These are phyloP conservation scores for Anas flavirostris DNA, from an alignment of 2,797 vertebrate genomes.

Conservation along the genomic window DNA sequence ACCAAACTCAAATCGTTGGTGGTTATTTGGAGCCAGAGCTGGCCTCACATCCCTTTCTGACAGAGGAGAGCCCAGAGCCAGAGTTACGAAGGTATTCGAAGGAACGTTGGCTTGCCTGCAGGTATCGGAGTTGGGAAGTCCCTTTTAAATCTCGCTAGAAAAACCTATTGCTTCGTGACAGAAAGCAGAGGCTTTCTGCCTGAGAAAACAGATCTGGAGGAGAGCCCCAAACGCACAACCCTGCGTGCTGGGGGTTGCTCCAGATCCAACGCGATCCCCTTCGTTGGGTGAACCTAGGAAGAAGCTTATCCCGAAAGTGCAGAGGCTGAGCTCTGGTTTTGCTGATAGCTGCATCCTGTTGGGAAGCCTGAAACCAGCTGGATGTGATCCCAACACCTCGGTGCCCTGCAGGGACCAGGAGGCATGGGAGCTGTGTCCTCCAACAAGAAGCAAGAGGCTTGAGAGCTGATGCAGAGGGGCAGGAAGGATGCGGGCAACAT, in stretches of 20 bases:
- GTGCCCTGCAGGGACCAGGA: neutral
- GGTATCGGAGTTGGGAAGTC: neutral
- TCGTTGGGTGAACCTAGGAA: neutral
- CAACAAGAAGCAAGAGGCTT: neutral
- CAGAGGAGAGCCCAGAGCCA: neutral
- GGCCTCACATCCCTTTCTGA: neutral
- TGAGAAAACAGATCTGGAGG: neutral
- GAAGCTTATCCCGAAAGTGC: neutral
- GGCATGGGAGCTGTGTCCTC: neutral
- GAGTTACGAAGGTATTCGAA: neutral
- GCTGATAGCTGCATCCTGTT: fast-evolving
- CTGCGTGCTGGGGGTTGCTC: neutral
- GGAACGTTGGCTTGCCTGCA: conserved; percentile 1
- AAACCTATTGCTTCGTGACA: conserved; percentile 67
- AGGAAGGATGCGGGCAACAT: neutral
- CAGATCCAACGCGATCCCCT: neutral
- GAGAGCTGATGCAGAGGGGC: neutral
- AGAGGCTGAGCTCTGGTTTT: neutral
- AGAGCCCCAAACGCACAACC: neutral
- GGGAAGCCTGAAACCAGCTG: conserved; percentile 16
- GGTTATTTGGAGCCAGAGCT: neutral
- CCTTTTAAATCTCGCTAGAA: conserved; percentile 5
- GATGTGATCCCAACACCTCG: neutral
- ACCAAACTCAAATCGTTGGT: neutral
- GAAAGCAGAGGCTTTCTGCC: conserved; percentile 30